Base-by-base conservation (phyloP, 2,888 invertebrate species). In the Endotricha flammealis region DNA sequence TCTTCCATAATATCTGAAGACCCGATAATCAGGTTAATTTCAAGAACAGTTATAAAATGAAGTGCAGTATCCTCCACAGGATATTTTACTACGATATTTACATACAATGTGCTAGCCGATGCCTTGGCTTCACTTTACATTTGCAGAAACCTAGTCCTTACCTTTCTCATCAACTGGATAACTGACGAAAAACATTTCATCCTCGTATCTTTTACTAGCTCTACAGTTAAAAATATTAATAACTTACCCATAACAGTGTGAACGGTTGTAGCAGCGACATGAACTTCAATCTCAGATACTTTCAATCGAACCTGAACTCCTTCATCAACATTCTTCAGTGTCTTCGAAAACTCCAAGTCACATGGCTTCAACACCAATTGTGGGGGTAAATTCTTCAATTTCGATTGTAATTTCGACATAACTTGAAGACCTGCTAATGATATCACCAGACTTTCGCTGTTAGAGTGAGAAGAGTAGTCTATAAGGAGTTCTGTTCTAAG, bases 261-360 rank as follows among this genome's bases (percentile, higher is more conserved):
- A 0, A 95, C 88, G 0, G 92, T 91, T 32, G 91, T 90, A 3
- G 92, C 90, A 29, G 93, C 92, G 5, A 95, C 69, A 52, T 92
- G 92, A 8, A 95, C 59, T 57, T 93, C 90, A 9, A 95, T 78
- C 10, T 91, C 89, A 1, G 92, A 92, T 4, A 94, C 82, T 1
- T 88, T 88, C 12, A 90, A 72, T n/a, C 87, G 87, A 10, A 93
- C 89, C 57, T 90, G 90, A 2, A 91, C 82, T 0, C 91, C 92
- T 46, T 91, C 91, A 40, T 92, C 92, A 0, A 88, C 71, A 27
- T 88, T 82, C 53, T 89, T 90, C 52, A 91, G 88, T 13, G 83
- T 87, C 56, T 88, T 89, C 0, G 90, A 90, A 50, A 92, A 88
- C 62, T 93, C 93, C 7, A 92, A 71, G 56, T 93, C 93, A 60